A percentile compares a stretch with the other conserved stretches of the same genome.
These are phyloP conservation scores for Drosophila paranaensis DNA, from an alignment of 2,888 invertebrate species.

Conservation along the genomic window DNA sequence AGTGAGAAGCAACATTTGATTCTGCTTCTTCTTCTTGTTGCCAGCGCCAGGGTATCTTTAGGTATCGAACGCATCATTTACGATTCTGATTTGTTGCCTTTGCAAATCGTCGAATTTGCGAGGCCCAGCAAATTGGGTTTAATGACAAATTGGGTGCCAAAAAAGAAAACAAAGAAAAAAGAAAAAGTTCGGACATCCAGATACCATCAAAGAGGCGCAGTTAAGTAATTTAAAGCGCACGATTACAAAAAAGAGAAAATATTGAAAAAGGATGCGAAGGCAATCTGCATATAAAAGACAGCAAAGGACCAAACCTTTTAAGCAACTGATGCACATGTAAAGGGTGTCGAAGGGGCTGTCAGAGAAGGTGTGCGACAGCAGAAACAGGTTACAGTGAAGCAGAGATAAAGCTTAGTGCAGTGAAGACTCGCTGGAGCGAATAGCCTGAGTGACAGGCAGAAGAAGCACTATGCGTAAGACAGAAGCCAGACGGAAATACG, in stretches of 20 bases:
- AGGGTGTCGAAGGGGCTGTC: neutral
- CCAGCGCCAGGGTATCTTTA: conserved; percentile 19
- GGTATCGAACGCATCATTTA: conserved; percentile 15
- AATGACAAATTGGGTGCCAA: conserved; percentile 75
- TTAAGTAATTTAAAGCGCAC: conserved; percentile 54
- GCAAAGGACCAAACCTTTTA: conserved; percentile 71
- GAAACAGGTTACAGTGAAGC: conserved; percentile 3
- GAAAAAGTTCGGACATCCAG: conserved; percentile 28
- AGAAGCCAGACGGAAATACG: too few species aligned
- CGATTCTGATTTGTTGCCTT: conserved; percentile 6
- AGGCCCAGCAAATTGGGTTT: conserved; percentile 59
- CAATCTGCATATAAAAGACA: conserved; percentile 70
- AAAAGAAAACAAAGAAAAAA: neutral
- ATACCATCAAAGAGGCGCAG: conserved; percentile 43
- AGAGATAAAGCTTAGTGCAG: neutral
- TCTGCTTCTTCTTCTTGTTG: neutral
- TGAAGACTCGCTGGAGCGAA: neutral
- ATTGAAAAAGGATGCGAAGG: conserved; percentile 20
- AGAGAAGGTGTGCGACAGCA: neutral
- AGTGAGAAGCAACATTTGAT: conserved; percentile 2
- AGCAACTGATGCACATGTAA: conserved; percentile 13
- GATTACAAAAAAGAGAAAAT: conserved; percentile 13
- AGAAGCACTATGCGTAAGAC: too few species aligned
- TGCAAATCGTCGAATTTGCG: conserved; percentile 49
- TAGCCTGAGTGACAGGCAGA: too few species aligned